Conservation (phyloP, 2,113 vertebrate genomes). For the Microtus oregoni region DNA sequence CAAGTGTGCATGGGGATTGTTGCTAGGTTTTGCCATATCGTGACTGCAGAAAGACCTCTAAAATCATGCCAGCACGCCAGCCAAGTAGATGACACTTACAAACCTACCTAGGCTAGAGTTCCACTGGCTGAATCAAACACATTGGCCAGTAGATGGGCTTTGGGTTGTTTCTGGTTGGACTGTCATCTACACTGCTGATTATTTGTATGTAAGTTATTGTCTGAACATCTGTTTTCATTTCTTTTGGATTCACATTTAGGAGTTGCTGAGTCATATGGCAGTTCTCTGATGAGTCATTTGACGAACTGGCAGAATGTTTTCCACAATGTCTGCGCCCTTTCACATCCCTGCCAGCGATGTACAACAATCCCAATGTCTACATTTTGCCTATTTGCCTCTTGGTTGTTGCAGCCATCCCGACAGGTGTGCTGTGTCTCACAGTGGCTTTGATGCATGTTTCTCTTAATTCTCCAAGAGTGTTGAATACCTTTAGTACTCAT, state of each 20-base stretch:
- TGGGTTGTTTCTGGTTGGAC: neutral
- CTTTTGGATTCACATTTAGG: neutral
- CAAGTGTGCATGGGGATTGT: neutral
- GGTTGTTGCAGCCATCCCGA: neutral
- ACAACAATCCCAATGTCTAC: neutral
- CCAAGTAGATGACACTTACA: neutral
- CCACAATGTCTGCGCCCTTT: neutral
- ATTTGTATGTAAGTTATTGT: neutral
- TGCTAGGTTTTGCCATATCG: neutral
- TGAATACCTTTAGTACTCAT: neutral
- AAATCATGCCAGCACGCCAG: neutral
- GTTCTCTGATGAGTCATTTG: neutral
- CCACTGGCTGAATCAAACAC: neutral
- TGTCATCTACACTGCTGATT: neutral
- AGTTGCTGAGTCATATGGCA: neutral
- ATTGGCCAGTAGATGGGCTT: neutral
- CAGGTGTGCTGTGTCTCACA: neutral
- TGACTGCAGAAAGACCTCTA: neutral
- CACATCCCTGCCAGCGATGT: neutral
- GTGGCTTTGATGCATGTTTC: neutral
- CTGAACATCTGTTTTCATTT: slow-evolving; percentile 18
- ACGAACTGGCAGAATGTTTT: neutral
- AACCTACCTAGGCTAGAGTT: neutral
- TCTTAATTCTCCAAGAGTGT: neutral
- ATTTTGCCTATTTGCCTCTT: neutral